Evolutionary conservation across 92 coral and sea anemone species (phyloP).

Genomic region (Virgularia gustaviana): DNA sequence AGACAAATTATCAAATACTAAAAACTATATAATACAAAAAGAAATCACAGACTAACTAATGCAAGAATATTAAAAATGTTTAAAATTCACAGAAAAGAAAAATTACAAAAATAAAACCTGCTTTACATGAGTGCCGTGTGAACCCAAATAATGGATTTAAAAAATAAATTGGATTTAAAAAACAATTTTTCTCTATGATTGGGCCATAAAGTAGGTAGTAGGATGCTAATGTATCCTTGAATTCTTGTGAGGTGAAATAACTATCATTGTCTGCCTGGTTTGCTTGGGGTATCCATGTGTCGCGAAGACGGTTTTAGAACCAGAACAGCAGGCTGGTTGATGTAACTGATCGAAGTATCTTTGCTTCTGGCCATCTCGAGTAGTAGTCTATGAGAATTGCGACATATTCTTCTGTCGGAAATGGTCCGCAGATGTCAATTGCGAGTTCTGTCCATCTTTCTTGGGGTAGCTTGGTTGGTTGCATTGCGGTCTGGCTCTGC

Average conservation of each 20-base stretch:
- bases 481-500: too few relatives aligned
- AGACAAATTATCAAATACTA: too few relatives aligned
- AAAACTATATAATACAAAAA: too few relatives aligned
- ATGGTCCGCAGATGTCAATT: constrained; percentile 54
- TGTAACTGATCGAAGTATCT: background rate
- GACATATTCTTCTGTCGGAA: constrained; percentile 46
- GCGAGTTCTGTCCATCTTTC: constrained; percentile 16
- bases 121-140: too few relatives aligned
- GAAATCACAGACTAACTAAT: too few relatives aligned
- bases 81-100: too few relatives aligned
- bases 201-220: too few relatives aligned
- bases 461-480: background rate
- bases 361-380: background rate
- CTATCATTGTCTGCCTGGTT: background rate
- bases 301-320: background rate
- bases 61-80: too few relatives aligned
- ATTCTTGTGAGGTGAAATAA: constrained; percentile 3
- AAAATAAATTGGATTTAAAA: too few relatives aligned
- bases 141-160: too few relatives aligned
- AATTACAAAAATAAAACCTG: too few relatives aligned
- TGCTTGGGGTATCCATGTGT: background rate
- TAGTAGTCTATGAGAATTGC: constrained; percentile 35
- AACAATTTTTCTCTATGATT: too few relatives aligned
- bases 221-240: background rate
- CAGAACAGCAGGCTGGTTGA: constrained; percentile 14